These are phyloP conservation scores for Rhincodon typus DNA, from an alignment of 2,797 vertebrate genomes.

Conservation along the genomic window DNA sequence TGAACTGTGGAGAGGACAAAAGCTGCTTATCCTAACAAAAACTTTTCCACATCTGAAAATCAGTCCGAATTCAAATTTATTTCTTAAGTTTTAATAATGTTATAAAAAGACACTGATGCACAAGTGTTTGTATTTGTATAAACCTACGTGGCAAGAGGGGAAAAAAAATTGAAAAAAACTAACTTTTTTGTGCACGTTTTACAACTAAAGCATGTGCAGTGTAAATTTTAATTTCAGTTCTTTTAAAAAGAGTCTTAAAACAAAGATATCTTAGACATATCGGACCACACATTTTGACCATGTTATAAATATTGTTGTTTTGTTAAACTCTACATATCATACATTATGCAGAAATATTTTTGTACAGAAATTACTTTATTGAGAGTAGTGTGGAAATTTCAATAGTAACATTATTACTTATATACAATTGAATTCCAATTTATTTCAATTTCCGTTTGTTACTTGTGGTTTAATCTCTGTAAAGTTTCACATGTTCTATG, in stretches of 20 bases:
- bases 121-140: slow-evolving; percentile 10
- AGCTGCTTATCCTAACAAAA: slow-evolving; percentile 20
- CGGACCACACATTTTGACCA: slow-evolving; percentile 60
- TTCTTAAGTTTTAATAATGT: slow-evolving; percentile 36
- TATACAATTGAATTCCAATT: slow-evolving; percentile 29
- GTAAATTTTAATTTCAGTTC: slow-evolving; percentile 57
- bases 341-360: slow-evolving; percentile 94
- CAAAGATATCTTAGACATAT: slow-evolving; percentile 42
- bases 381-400: slow-evolving; percentile 35
- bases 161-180: slow-evolving; percentile 22
- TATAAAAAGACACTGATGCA: slow-evolving; percentile 6
- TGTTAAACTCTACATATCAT: slow-evolving; percentile 71
- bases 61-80: slow-evolving; percentile 25
- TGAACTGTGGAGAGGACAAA: background rate
- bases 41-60: slow-evolving; percentile 29
- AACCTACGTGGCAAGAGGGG: background rate
- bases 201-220: slow-evolving; percentile 54
- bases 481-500: slow-evolving; percentile 32
- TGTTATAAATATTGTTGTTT: slow-evolving; percentile 67
- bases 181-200: slow-evolving; percentile 32
- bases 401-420: slow-evolving; percentile 34
- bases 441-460: slow-evolving; percentile 28
- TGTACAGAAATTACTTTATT: slow-evolving; percentile 74
- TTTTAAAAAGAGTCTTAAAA: slow-evolving; percentile 39
- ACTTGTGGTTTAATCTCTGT: slow-evolving; percentile 37